phyloP scores from a whole-genome alignment of 2,888 invertebrate species.

The Cheiracanthium punctorium region DNA sequence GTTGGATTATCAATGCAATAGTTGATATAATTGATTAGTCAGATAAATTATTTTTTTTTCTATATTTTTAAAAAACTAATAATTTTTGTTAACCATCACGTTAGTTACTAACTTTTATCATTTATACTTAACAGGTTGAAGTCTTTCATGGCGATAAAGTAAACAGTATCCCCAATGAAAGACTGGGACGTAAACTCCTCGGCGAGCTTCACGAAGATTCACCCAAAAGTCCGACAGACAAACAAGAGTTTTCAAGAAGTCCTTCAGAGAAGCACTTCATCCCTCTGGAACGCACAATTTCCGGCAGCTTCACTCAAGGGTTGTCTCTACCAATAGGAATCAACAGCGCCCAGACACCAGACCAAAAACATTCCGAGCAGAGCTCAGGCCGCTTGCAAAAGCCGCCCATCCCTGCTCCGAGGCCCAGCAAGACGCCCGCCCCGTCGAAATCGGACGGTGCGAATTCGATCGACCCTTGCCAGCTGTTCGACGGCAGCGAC shows the following conservation, averaged over 20 bases:
- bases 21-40: no score
- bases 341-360: neutral
- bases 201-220: slow-evolving; percentile 51
- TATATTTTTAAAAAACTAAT: no score
- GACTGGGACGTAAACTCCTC: slow-evolving; percentile 43
- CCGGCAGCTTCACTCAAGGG: slow-evolving; percentile 22
- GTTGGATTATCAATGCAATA: no score
- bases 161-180: slow-evolving; percentile 55
- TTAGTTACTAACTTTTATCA: no score
- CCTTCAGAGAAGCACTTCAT: slow-evolving; percentile 52
- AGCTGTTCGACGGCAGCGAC: no score
- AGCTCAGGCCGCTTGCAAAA: slow-evolving; percentile 16
- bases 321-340: slow-evolving; percentile 16
- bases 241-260: neutral
- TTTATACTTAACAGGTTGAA: neutral
- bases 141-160: slow-evolving; percentile 60
- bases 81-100: no score
- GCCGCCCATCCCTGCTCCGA: slow-evolving; percentile 56
- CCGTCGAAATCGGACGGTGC: neutral
- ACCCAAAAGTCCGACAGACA: slow-evolving; percentile 13
- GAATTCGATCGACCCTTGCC: neutral
- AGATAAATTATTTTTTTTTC: no score
- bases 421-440: slow-evolving; percentile 35
- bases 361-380: neutral
- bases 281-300: slow-evolving; percentile 44